Evolutionary conservation across 2,888 invertebrate genomes (phyloP).

Genomic region (Rapana venosa): DNA sequence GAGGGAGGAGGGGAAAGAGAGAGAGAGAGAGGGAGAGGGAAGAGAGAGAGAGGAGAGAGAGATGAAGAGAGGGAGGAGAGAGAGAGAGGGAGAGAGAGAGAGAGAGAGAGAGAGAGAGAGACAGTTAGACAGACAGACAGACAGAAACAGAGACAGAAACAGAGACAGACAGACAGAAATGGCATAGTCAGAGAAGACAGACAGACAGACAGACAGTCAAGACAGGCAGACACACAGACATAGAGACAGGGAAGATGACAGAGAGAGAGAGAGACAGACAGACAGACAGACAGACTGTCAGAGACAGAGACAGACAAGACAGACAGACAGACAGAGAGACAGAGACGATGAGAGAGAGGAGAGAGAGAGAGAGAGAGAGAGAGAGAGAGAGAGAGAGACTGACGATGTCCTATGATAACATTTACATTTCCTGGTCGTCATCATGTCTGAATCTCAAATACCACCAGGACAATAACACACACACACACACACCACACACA

Average conservation of each 20-base stretch:
- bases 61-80: too few species aligned
- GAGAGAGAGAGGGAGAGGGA: background rate
- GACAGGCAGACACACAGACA: background rate
- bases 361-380: too few species aligned
- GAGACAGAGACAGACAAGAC: too few species aligned
- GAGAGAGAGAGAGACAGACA: constrained; percentile 1
- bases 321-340: background rate
- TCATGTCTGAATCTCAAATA: too few species aligned
- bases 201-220: background rate
- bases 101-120: background rate
- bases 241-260: background rate
- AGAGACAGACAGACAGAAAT: background rate
- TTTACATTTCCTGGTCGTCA: too few species aligned
- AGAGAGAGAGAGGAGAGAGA: too few species aligned
- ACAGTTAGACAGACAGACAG: background rate
- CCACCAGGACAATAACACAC: too few species aligned
- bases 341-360: background rate
- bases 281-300: background rate
- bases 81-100: background rate
- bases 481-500: background rate
- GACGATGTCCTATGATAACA: too few species aligned
- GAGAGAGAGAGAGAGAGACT: too few species aligned
- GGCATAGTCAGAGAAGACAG: too few species aligned
- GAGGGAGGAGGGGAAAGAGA: background rate
- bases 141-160: background rate